phyloP scores from a whole-genome alignment of 2,113 vertebrate genomes.

The Vidua chalybeata region DNA sequence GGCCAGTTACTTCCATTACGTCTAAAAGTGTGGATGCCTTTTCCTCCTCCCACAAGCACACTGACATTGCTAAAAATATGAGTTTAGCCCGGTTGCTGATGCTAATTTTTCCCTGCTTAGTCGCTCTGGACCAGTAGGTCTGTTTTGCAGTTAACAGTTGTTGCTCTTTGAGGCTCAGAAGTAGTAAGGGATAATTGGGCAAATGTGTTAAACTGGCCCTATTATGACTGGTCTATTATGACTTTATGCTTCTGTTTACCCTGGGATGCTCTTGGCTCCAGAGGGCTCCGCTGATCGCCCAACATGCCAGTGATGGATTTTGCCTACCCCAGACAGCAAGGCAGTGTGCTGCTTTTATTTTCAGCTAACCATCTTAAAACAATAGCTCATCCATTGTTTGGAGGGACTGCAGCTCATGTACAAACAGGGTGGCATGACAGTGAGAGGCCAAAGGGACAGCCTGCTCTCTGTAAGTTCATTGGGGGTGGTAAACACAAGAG shows the following conservation, averaged over 20 bases:
- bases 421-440: not conserved
- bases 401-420: not conserved
- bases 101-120: not conserved
- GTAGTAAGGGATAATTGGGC: slow-evolving; percentile 9
- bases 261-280: not conserved
- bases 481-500: slow-evolving; percentile 48
- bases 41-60: not conserved
- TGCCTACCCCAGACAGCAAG: not conserved
- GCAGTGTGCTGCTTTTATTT: not conserved
- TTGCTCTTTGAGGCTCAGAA: slow-evolving; percentile 6
- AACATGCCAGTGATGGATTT: not conserved
- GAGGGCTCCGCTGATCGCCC: not conserved
- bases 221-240: not conserved
- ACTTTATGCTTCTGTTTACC: slow-evolving; percentile 32
- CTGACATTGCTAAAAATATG: not conserved
- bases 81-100: not conserved
- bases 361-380: not conserved
- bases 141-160: not conserved
- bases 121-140: not conserved
- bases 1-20: not conserved
- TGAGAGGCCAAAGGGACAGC: slow-evolving; percentile 44
- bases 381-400: not conserved
- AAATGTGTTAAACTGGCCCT: slow-evolving; percentile 29
- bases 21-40: not conserved
- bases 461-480: slow-evolving; percentile 45